Percentiles rank a stretch among this genome's conserved stretches.
Evolutionary conservation across 2,113 vertebrate genomes (phyloP).

Genomic region (Dicrurus megarhynchus): DNA sequence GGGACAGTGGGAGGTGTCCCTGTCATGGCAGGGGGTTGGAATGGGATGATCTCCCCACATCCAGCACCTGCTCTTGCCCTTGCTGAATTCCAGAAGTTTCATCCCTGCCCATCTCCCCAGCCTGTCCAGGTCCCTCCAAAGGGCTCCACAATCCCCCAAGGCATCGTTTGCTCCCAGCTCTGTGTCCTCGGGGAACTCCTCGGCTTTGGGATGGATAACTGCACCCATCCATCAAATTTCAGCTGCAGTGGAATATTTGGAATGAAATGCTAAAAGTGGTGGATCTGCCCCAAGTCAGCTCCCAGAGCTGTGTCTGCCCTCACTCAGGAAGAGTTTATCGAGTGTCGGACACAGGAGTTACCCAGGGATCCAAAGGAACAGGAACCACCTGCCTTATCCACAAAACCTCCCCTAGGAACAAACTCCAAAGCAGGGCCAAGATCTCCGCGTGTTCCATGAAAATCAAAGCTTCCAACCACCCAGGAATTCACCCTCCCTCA

Average conservation of each 20-base stretch:
- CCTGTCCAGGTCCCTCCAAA: not conserved
- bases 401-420: not conserved
- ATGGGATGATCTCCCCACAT: not conserved
- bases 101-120: not conserved
- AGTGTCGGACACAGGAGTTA: not conserved
- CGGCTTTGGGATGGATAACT: accelerated
- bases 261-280: accelerated
- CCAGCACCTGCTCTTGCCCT: not conserved
- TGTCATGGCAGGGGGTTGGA: not conserved
- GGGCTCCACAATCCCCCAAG: not conserved
- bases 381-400: not conserved
- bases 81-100: not conserved
- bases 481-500: not conserved
- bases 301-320: not conserved
- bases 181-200: not conserved
- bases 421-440: not conserved
- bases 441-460: not conserved
- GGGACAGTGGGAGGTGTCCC: not conserved
- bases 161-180: not conserved
- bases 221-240: not conserved
- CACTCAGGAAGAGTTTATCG: not conserved
- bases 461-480: not conserved
- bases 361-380: accelerated
- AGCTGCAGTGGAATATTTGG: not conserved
- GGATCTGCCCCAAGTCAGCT: not conserved